Evolutionary conservation across 2,113 vertebrate genomes (phyloP).

Genomic region (Agapornis roseicollis): DNA sequence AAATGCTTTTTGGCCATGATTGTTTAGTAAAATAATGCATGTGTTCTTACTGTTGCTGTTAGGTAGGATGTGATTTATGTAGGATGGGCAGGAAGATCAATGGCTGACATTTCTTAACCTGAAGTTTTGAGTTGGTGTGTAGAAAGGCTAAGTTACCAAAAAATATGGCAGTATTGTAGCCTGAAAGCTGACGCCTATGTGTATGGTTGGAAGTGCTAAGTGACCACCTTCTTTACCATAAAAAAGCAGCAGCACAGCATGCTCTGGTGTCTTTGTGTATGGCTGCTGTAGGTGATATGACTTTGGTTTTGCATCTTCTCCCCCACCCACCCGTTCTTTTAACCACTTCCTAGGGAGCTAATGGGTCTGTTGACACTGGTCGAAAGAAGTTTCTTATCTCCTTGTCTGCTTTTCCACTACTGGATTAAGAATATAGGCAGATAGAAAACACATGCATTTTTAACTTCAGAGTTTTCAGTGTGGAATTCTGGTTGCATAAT

Average conservation of each 20-base stretch:
- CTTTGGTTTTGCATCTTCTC: neutral
- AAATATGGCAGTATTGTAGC: neutral
- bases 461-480: neutral
- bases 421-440: neutral
- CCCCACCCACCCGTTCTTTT: neutral
- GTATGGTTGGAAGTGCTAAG: neutral
- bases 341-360: neutral
- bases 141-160: neutral
- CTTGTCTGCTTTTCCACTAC: neutral
- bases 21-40: neutral
- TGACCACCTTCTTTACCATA: neutral
- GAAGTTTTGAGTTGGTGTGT: neutral
- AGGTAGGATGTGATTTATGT: neutral
- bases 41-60: neutral
- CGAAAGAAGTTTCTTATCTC: neutral
- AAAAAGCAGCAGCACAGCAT: neutral
- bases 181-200: neutral
- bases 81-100: neutral
- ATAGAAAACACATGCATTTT: neutral
- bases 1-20: neutral
- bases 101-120: neutral
- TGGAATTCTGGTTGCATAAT: neutral
- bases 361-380: neutral
- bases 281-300: neutral
- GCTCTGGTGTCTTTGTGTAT: rapidly evolving